Evolutionary conservation across 2,888 invertebrate species (phyloP).

Genomic region (Arctia plantaginis): DNA sequence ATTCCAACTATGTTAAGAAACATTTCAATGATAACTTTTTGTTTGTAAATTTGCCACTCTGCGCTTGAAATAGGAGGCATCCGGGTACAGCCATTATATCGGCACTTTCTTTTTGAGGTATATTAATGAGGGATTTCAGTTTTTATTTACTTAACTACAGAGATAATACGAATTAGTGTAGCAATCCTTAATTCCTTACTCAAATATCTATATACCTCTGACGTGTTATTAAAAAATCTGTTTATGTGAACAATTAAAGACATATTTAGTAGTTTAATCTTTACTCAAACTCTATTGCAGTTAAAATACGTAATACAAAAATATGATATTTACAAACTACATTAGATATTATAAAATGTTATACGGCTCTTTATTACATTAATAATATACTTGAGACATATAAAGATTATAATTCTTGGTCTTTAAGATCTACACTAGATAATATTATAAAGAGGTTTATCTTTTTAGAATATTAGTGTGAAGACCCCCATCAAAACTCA

Average conservation of each 20-base stretch:
- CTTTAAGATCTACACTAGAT: not conserved
- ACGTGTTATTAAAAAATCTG: not conserved
- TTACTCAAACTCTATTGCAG: not conserved
- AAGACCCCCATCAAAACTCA: not conserved
- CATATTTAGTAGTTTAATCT: not conserved
- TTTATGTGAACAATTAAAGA: not conserved
- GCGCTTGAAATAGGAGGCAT: no score
- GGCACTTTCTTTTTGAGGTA: no score
- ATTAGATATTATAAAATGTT: not conserved
- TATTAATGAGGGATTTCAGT: not conserved
- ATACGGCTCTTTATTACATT: not conserved
- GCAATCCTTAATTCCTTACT: not conserved
- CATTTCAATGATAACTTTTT: not conserved
- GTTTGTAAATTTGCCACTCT: not conserved
- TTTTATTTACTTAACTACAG: not conserved
- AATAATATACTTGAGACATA: not conserved
- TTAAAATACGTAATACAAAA: slow-evolving; percentile 2
- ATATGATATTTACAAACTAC: slow-evolving; percentile 1
- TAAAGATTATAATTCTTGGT: not conserved
- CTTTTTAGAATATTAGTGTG: not conserved
- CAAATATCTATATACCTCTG: not conserved
- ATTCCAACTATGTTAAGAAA: not conserved
- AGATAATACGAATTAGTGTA: not conserved
- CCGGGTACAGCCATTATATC: no score
- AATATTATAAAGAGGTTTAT: not conserved